A percentile compares a stretch with the other conserved stretches of the same genome.
Evolutionary conservation across 2,888 invertebrate species (phyloP).

Genomic region (Mesorhabditis spiculigera): DNA sequence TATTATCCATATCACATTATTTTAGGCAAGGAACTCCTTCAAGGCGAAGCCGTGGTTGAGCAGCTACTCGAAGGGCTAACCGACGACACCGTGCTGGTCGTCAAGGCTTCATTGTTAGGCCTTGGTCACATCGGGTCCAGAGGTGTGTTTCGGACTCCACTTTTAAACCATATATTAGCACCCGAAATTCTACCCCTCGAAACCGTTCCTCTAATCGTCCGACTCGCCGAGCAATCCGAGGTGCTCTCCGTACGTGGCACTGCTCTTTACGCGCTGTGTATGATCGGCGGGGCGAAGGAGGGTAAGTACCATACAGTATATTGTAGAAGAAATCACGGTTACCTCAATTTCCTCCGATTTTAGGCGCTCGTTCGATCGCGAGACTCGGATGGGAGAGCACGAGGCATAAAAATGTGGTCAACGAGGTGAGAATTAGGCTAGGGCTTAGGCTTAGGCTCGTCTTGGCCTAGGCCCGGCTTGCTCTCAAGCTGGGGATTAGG

Average conservation of each 20-base stretch:
- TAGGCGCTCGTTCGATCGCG: constrained; percentile 32
- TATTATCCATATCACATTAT: not conserved
- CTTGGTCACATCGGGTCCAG: constrained; percentile 32
- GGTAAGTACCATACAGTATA: constrained; percentile 11
- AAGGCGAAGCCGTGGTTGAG: constrained; percentile 17
- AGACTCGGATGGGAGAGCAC: constrained; percentile 50
- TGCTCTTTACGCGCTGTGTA: constrained; percentile 52
- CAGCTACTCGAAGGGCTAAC: constrained; percentile 17
- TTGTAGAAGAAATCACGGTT: not conserved
- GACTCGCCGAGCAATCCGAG: constrained; percentile 42
- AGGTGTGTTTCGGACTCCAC: too few relatives aligned
- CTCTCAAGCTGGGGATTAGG: too few relatives aligned
- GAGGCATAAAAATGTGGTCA: constrained; percentile 24
- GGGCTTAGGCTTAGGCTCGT: not conserved
- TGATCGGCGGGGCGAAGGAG: constrained; percentile 32
- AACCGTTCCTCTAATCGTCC: constrained; percentile 22
- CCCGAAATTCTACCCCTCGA: constrained; percentile 25
- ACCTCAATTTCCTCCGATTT: not conserved
- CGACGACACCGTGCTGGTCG: constrained; percentile 16
- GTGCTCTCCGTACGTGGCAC: constrained; percentile 49
- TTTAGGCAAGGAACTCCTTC: constrained; percentile 20
- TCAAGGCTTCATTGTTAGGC: constrained; percentile 41
- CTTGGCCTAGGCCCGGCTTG: too few relatives aligned
- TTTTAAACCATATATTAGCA: too few relatives aligned
- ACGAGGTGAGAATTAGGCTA: constrained; percentile 10